A percentile compares a stretch with the other conserved stretches of the same genome.
Evolutionary conservation across 2,888 invertebrate species (phyloP).

Genomic region (Atrina japonica): DNA sequence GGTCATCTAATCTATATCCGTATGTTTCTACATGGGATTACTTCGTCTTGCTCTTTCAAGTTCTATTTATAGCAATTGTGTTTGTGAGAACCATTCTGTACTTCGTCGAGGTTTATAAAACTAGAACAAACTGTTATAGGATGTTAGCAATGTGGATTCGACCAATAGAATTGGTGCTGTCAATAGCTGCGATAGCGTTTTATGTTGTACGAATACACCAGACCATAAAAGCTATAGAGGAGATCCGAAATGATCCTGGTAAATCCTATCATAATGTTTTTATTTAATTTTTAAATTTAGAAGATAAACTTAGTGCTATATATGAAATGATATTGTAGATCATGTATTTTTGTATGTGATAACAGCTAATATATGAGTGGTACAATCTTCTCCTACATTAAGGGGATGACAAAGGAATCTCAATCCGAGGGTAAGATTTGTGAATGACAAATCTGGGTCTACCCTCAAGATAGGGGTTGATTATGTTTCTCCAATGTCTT

Average conservation of each 20-base stretch:
- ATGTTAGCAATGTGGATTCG: slow-evolving; percentile 15
- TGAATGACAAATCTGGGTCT: too few relatives aligned
- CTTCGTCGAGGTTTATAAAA: slow-evolving; percentile 2
- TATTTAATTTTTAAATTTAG: too few relatives aligned
- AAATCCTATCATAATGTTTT: too few relatives aligned
- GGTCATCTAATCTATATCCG: slow-evolving; percentile 47
- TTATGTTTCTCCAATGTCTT: too few relatives aligned
- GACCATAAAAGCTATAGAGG: slow-evolving; percentile 50
- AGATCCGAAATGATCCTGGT: slow-evolving; percentile 48
- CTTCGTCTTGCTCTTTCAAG: slow-evolving; percentile 47
- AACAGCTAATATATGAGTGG: too few relatives aligned
- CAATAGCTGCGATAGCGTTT: slow-evolving; percentile 33
- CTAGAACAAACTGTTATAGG: background rate
- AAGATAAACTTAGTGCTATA: too few relatives aligned
- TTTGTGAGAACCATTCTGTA: slow-evolving; percentile 18
- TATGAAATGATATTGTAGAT: too few relatives aligned
- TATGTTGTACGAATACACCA: slow-evolving; percentile 49
- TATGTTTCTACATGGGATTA: slow-evolving; percentile 56
- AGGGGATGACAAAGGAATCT: too few relatives aligned
- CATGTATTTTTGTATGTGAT: too few relatives aligned
- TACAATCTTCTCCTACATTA: too few relatives aligned
- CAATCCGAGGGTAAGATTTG: too few relatives aligned
- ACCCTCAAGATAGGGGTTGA: too few relatives aligned
- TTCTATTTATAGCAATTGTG: slow-evolving; percentile 42
- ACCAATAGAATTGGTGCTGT: slow-evolving; percentile 40